Conservation (phyloP, 2,113 vertebrate genomes). For the Takifugu flavidus region DNA sequence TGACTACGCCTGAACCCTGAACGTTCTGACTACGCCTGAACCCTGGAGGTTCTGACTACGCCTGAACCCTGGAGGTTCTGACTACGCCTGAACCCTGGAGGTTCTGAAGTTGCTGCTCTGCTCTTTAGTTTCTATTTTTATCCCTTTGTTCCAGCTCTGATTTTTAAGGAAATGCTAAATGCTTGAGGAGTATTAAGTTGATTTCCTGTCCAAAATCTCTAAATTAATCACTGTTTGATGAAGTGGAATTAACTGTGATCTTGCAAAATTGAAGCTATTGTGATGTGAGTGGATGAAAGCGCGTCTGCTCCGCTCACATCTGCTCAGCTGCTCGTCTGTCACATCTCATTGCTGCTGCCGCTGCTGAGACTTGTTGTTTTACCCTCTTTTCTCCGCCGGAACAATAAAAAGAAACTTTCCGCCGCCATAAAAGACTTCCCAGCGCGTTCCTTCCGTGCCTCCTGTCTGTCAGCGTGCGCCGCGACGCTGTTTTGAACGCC, state of each 20-base stretch:
- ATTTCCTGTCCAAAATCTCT: not conserved
- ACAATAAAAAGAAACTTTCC: conserved; percentile 12
- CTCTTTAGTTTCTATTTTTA: too few species aligned
- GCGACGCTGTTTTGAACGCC: conserved; percentile 40
- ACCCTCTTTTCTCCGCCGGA: conserved; percentile 1
- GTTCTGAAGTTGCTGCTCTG: too few species aligned
- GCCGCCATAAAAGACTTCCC: conserved; percentile 1
- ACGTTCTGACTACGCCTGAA: too few species aligned
- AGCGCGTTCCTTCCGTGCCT: conserved; percentile 21
- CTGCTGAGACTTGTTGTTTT: not conserved
- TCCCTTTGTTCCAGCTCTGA: not conserved
- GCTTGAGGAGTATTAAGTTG: not conserved
- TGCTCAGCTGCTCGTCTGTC: not conserved
- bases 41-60: too few species aligned
- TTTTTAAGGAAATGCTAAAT: not conserved
- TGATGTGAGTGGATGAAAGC: not conserved
- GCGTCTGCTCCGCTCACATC: not conserved
- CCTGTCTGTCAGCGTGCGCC: conserved; percentile 37
- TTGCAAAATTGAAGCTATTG: not conserved
- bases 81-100: too few species aligned
- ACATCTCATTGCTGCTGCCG: not conserved
- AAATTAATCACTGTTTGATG: not conserved
- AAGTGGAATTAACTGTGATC: not conserved
- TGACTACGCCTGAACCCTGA: too few species aligned
- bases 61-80: too few species aligned